Percentiles rank a stretch among this genome's conserved stretches.
These are phyloP conservation scores for Xyrichtys novacula DNA, from an alignment of 2,797 vertebrate genomes.

Conservation along the genomic window DNA sequence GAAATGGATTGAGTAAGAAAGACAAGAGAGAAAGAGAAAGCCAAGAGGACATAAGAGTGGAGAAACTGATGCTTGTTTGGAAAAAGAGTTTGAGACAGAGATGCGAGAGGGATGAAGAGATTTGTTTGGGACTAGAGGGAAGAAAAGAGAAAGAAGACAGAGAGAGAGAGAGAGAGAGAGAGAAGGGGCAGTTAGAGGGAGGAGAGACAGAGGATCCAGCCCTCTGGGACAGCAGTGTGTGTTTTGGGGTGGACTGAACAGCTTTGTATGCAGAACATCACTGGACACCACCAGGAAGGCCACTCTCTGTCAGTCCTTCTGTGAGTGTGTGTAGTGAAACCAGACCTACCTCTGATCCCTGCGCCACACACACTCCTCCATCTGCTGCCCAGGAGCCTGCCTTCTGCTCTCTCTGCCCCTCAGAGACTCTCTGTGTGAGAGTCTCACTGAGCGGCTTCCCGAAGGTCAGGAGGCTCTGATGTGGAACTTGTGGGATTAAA, in stretches of 20 bases:
- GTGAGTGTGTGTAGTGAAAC: conserved; percentile 76
- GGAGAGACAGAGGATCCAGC: conserved; percentile 73
- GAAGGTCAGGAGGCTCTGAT: conserved; percentile 56
- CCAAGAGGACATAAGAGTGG: too few relatives aligned
- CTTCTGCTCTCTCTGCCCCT: conserved; percentile 48
- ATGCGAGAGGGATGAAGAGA: conserved; percentile 59
- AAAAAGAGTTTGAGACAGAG: conserved; percentile 41
- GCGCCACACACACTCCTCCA: conserved; percentile 67
- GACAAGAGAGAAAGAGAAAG: conserved; percentile 26
- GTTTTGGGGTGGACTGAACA: conserved; percentile 75
- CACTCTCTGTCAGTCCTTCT: conserved; percentile 66
- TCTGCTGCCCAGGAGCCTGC: conserved; percentile 68
- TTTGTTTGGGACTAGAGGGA: conserved; percentile 47
- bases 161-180: conserved; percentile 33
- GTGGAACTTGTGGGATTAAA: conserved; percentile 77
- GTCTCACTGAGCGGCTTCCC: conserved; percentile 33
- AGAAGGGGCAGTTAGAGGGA: conserved; percentile 63
- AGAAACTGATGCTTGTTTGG: conserved; percentile 28
- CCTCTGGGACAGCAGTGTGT: conserved; percentile 68
- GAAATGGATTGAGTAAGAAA: conserved; percentile 25
- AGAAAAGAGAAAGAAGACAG: conserved; percentile 16
- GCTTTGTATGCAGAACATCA: conserved; percentile 76
- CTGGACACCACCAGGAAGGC: conserved; percentile 67
- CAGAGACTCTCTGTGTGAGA: conserved; percentile 18
- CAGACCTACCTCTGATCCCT: conserved; percentile 73